Percentiles rank a stretch among this genome's conserved stretches.
These are phyloP conservation scores for Anastrepha ludens DNA, from an alignment of 1,140 invertebrate species.

Conservation along the genomic window DNA sequence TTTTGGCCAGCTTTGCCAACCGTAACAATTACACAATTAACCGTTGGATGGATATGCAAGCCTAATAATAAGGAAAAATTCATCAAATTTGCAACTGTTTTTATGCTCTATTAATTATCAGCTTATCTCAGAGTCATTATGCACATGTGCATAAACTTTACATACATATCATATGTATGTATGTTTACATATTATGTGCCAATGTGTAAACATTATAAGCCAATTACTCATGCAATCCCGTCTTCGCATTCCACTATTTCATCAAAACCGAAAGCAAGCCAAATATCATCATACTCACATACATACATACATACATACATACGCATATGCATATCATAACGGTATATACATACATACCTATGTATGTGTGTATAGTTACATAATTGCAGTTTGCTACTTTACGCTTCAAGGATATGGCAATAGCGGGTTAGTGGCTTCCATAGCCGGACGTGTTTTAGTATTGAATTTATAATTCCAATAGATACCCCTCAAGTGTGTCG, in stretches of 20 bases:
- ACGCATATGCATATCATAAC: too few relatives aligned
- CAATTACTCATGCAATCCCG: background rate
- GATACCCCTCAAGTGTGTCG: background rate
- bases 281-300: too few relatives aligned
- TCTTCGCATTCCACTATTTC: background rate
- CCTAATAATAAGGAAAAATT: background rate
- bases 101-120: constrained; percentile 13
- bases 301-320: too few relatives aligned
- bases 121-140: background rate
- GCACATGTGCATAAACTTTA: background rate
- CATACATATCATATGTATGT: background rate
- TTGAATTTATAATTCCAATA: background rate
- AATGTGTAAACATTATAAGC: constrained; percentile 10
- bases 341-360: too few relatives aligned
- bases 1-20: too few relatives aligned
- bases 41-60: background rate
- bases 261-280: too few relatives aligned
- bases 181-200: background rate
- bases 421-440: background rate
- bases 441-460: background rate
- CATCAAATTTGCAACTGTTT: background rate
- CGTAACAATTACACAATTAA: background rate
- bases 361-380: too few relatives aligned
- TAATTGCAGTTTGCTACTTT: too few relatives aligned
- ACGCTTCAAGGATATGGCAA: background rate